Conservation (phyloP, 2,797 vertebrate genomes). For the Peromyscus aztecus region DNA sequence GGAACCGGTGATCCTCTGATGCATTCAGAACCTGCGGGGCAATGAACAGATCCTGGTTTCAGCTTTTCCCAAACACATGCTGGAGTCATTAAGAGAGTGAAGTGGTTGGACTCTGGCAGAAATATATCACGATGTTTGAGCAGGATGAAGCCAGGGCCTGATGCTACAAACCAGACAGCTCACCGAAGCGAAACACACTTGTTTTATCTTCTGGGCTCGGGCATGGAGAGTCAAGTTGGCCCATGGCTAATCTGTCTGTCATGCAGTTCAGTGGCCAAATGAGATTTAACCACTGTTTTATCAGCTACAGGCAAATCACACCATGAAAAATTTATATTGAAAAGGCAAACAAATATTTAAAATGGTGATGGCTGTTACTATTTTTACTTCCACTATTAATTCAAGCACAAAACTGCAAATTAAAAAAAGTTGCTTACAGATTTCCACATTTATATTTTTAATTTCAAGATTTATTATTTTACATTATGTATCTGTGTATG, state of each 20-base stretch:
- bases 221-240: background rate
- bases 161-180: constrained; percentile 21
- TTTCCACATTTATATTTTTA: background rate
- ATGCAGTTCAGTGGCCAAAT: background rate
- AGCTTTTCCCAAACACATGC: background rate
- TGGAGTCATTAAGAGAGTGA: constrained; percentile 41
- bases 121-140: constrained; percentile 21
- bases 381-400: background rate
- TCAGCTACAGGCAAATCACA: background rate
- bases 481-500: background rate
- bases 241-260: background rate
- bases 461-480: background rate
- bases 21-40: background rate
- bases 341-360: constrained; percentile 46
- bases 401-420: background rate
- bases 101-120: constrained; percentile 14
- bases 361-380: background rate
- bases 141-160: background rate
- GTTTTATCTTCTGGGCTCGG: background rate
- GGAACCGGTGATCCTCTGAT: background rate
- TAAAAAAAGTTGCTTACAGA: background rate
- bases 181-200: constrained; percentile 11
- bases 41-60: background rate
- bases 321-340: background rate
- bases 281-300: background rate